These are phyloP conservation scores for Clusia tigrina DNA, from an alignment of 2,888 invertebrate genomes.

Conservation along the genomic window DNA sequence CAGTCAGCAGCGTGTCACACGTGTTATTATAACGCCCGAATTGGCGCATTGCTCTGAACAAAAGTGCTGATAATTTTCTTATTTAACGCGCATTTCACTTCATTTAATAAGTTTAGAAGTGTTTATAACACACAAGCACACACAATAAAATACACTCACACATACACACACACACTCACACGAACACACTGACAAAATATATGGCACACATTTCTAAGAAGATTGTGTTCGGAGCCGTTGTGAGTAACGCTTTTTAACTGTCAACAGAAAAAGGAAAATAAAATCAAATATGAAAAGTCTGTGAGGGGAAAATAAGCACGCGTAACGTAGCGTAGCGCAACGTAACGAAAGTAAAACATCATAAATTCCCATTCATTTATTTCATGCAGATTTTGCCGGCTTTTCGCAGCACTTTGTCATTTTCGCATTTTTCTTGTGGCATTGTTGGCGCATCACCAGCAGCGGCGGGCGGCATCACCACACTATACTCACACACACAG, in stretches of 20 bases:
- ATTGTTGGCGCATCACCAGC: not conserved
- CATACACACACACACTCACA: not conserved
- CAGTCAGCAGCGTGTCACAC: not conserved
- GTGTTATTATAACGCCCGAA: not conserved
- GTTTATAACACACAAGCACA: not conserved
- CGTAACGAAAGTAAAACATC: not conserved
- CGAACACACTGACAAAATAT: not conserved
- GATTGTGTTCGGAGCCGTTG: too few species aligned
- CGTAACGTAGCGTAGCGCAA: too few species aligned
- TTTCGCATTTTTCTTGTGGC: not conserved
- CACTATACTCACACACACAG: not conserved
- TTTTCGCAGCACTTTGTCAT: not conserved
- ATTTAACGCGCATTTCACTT: not conserved
- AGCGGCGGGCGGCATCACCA: not conserved
- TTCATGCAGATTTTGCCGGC: conserved; percentile 1
- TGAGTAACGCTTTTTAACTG: not conserved
- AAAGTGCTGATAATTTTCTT: not conserved
- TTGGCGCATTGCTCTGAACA: not conserved
- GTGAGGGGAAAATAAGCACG: not conserved
- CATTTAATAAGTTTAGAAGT: conserved; percentile 2
- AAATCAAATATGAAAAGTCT: too few species aligned
- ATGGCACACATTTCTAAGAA: too few species aligned
- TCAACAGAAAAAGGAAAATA: not conserved
- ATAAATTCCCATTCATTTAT: conserved; percentile 4
- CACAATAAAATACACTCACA: not conserved